A percentile compares a stretch with the other conserved stretches of the same genome.
These are phyloP conservation scores for Drosophila kikkawai DNA, from an alignment of 1,140 invertebrate species.

Conservation along the genomic window DNA sequence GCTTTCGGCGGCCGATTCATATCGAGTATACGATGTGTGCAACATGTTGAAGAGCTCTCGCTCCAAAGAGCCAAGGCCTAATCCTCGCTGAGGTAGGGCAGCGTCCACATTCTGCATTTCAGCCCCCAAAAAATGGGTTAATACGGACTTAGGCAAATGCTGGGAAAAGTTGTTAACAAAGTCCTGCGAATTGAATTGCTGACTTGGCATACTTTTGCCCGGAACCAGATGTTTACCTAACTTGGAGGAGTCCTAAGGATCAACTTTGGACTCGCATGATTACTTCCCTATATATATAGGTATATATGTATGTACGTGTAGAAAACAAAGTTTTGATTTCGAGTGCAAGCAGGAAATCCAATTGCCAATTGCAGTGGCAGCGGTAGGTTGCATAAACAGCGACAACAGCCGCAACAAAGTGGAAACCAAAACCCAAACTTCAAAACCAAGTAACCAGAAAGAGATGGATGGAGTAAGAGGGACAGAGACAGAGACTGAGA, in stretches of 20 bases:
- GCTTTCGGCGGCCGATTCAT: conserved; percentile 43
- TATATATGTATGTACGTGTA: neutral
- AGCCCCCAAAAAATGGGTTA: conserved; percentile 45
- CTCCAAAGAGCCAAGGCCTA: conserved; percentile 11
- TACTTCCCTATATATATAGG: neutral
- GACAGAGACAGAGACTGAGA: conserved; percentile 7
- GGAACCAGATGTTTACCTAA: conserved; percentile 23
- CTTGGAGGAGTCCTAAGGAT: conserved; percentile 1
- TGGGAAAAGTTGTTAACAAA: conserved; percentile 23
- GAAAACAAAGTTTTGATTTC: conserved; percentile 35
- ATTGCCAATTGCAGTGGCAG: conserved; percentile 44
- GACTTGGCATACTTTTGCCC: conserved; percentile 34
- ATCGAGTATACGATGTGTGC: conserved; percentile 17
- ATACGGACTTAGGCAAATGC: conserved; percentile 59
- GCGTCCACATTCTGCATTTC: conserved; percentile 9
- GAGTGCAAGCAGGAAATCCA: conserved; percentile 44
- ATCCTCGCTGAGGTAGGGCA: conserved; percentile 36
- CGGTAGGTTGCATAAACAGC: conserved; percentile 40
- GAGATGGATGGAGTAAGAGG: conserved; percentile 4
- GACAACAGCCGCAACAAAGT: conserved; percentile 42
- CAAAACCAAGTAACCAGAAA: conserved; percentile 8
- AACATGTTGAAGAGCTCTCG: conserved; percentile 39
- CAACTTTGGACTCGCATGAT: conserved; percentile 23
- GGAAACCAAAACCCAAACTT: conserved; percentile 30
- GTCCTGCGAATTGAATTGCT: conserved; percentile 42